Evolutionary conservation across 2,113 vertebrate genomes (phyloP), one percentile per base, ranked within the genome.

Genomic region (Hippocampus guttulatus): DNA sequence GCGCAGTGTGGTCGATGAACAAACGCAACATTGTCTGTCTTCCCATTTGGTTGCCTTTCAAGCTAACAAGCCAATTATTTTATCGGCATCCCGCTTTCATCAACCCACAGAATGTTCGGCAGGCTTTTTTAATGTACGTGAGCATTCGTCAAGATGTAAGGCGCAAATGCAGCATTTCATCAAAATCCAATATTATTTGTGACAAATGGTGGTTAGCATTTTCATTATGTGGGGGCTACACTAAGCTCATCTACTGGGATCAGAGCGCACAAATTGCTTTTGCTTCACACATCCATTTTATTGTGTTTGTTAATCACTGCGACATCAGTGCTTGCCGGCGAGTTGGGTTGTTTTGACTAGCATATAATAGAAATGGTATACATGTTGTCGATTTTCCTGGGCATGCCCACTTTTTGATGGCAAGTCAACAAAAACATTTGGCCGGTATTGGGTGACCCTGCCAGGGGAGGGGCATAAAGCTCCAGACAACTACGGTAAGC

Each of bases 51-150:
- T 30, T 12, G 18, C 33, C 25, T 40, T 64, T 64, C 40, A 65
- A 18, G 43, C 47, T 62, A 47, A 62, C 54, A 1, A 55, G 69
- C 77, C 66, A 27, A 80, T 75, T 64, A 64, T n/a, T 60, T 52
- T 45, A 38, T 69, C 66, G 77, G 30, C 43, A 40, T 66, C 43
- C 69, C 63, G 60, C 68, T 61, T 61, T 58, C 40, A 54, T 45
- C 23, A 20, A 8, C 8, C 38, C 7, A 47, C 54, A 27, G 33
- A 25, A 68, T 0, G 33, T 20, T 27, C 16, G 15, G 41, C 30
- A n/a, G 41, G 63, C 38, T 1, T 45, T 47, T 65, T 47, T 14
- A 65, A 27, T 45, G 15, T 12, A n/a, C 2, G 40, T n/a, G 23
- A 16, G 12, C 41, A 27, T 65, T 65, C 23, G 43, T 51, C 21